Percentiles rank a stretch among this genome's conserved stretches.
These are phyloP conservation scores for Capitulum mitella DNA, from an alignment of 2,888 invertebrate species.

Conservation along the genomic window DNA sequence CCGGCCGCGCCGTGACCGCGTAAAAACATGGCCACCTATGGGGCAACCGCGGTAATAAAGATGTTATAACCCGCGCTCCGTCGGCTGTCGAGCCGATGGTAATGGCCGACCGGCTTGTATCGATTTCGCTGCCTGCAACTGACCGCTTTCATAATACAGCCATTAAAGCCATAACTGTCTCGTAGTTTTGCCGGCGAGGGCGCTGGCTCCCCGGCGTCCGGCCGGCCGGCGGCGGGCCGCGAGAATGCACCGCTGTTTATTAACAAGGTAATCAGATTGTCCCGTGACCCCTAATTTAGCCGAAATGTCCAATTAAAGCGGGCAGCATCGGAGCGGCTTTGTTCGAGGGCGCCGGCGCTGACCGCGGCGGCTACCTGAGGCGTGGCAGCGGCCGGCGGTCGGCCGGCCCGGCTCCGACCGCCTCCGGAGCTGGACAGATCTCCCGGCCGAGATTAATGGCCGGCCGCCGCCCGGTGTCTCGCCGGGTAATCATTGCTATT, in stretches of 20 bases:
- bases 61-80: neutral
- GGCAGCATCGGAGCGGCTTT: neutral
- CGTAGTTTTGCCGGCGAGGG: neutral
- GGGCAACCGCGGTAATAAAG: neutral
- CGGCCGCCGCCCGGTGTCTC: neutral
- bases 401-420: neutral
- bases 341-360: neutral
- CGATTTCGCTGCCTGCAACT: neutral
- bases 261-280: constrained; percentile 4
- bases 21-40: constrained; percentile 9
- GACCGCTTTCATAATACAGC: neutral
- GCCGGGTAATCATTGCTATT: neutral
- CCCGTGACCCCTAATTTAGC: neutral
- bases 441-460: neutral
- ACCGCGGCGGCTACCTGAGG: neutral
- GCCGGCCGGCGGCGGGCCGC: neutral
- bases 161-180: neutral
- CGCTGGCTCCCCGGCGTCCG: neutral
- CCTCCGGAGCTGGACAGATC: neutral
- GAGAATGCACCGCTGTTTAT: neutral
- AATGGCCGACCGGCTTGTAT: neutral
- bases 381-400: neutral
- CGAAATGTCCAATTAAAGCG: neutral
- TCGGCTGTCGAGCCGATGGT: neutral
- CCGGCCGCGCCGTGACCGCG: neutral